These are phyloP conservation scores for Xenopus borealis DNA, from an alignment of 2,113 vertebrate genomes.

Conservation along the genomic window DNA sequence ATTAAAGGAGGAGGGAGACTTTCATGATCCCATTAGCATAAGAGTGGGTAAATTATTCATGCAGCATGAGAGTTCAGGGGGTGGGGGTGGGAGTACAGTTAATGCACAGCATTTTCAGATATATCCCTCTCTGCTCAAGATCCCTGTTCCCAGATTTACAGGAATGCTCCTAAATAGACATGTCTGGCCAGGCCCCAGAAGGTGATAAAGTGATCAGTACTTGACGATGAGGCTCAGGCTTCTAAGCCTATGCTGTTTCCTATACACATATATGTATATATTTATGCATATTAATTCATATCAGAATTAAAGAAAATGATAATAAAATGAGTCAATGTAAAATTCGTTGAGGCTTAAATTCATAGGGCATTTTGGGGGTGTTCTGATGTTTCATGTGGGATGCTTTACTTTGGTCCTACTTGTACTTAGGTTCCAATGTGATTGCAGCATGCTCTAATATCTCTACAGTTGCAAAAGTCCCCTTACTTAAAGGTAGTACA, in stretches of 20 bases:
- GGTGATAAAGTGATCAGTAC: slow-evolving; percentile 98
- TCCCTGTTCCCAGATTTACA: slow-evolving; percentile 95
- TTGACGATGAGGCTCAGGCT: slow-evolving; percentile 84
- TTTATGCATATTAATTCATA: too few relatives aligned
- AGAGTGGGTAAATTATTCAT: slow-evolving; percentile 99
- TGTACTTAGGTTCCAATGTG: too few relatives aligned
- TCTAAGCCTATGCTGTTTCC: slow-evolving; percentile 59
- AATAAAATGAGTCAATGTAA: too few relatives aligned
- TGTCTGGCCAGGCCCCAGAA: slow-evolving; percentile 93
- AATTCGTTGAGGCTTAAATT: too few relatives aligned
- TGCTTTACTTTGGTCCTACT: too few relatives aligned
- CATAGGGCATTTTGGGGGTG: too few relatives aligned
- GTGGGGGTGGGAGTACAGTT: slow-evolving; percentile 99
- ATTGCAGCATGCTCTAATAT: too few relatives aligned
- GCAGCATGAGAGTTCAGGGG: slow-evolving; percentile 96
- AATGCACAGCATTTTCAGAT: slow-evolving; percentile 99
- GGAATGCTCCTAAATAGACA: slow-evolving; percentile 76
- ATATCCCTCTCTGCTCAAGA: slow-evolving; percentile 94
- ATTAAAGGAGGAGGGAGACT: slow-evolving; percentile 89
- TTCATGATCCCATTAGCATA: slow-evolving; percentile 99
- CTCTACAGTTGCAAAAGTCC: too few relatives aligned
- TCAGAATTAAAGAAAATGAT: too few relatives aligned
- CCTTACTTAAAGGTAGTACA: too few relatives aligned
- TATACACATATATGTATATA: too few relatives aligned
- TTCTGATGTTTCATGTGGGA: too few relatives aligned